Evolutionary conservation across 1,140 invertebrate genomes (phyloP).

Genomic region (Calycopis cecrops): DNA sequence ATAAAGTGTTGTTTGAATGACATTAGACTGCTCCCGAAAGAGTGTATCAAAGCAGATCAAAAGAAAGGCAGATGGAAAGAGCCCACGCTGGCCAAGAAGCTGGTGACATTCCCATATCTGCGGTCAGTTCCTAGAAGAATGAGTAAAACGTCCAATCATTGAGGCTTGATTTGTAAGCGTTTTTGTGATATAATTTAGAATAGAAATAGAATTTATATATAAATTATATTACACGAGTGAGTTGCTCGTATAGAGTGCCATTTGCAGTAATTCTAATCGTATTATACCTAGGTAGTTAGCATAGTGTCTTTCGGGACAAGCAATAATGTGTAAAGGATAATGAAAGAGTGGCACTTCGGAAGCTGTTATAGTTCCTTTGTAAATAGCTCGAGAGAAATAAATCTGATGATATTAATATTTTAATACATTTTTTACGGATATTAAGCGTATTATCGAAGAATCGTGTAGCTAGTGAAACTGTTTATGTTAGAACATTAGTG

Average conservation of each 20-base stretch:
- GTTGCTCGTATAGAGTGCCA: slow-evolving; percentile 61
- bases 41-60: slow-evolving; percentile 18
- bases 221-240: slow-evolving; percentile 42
- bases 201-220: slow-evolving; percentile 46
- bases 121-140: slow-evolving; percentile 36
- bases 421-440: slow-evolving; percentile 47
- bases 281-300: slow-evolving; percentile 41
- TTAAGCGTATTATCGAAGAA: slow-evolving; percentile 16
- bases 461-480: not conserved
- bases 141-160: slow-evolving; percentile 40
- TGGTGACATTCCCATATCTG: slow-evolving; percentile 54
- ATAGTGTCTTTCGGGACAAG: slow-evolving; percentile 46
- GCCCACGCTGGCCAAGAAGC: slow-evolving; percentile 26
- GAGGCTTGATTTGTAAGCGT: slow-evolving; percentile 60
- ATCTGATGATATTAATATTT: slow-evolving; percentile 69
- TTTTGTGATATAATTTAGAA: slow-evolving; percentile 71
- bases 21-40: slow-evolving; percentile 14
- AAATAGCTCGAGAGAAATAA: slow-evolving; percentile 55
- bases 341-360: slow-evolving; percentile 27
- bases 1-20: not conserved
- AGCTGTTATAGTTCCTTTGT: slow-evolving; percentile 40
- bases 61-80: slow-evolving; percentile 19
- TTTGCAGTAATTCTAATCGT: slow-evolving; percentile 45
- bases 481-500: not conserved
- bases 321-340: slow-evolving; percentile 31